Base-by-base conservation (phyloP, 2,888 invertebrate species). In the Dysmachus trigonus region DNA sequence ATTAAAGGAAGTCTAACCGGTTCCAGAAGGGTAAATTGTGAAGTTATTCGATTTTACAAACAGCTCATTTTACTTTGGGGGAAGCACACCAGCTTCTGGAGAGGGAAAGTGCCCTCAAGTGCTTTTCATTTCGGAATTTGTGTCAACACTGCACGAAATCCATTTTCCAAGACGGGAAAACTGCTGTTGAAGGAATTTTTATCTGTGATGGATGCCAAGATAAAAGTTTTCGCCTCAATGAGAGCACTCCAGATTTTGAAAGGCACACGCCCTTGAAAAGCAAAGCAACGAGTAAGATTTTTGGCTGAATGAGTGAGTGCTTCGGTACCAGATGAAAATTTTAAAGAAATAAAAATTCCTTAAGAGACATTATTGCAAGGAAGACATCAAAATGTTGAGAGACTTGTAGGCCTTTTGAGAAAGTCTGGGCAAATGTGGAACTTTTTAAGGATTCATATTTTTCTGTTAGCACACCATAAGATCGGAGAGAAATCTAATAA, bases 51-150 rank as follows among this genome's bases (percentile, higher is more conserved):
- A 77, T 77, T 77, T 77, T 77, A 77, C 38, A 77, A 47, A 41
- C 77, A 77, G 77, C 77, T 41, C 77, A 77, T 77, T 77, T 77
- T 47, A 77, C 77, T 77, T 77, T 41, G 22, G 22, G 47, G 47
- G 30, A 38, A 47, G 47, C 30, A 77, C 30, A 27, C 27, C 27
- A 47, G 18, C 15, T 47, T 10, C 38, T 77, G 77, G 41, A 77
- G 41, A 77, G 77, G 10, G 77, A 77, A 77, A 77, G 77, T 77
- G 47, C 77, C 77, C 77, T 77, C 77, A 77, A 77, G 77, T 77
- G 41, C 77, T 77, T 77, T 41, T 77, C 77, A 77, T 77, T 47
- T 77, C 30, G 41, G 77, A 77, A 77, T 77, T 77, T 77, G 77
- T 77, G 77, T 77, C 77, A 77, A 77, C 77, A 77, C 30, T 41